Conservation (phyloP, 2,888 invertebrate species). For the Campoplex capitator region DNA sequence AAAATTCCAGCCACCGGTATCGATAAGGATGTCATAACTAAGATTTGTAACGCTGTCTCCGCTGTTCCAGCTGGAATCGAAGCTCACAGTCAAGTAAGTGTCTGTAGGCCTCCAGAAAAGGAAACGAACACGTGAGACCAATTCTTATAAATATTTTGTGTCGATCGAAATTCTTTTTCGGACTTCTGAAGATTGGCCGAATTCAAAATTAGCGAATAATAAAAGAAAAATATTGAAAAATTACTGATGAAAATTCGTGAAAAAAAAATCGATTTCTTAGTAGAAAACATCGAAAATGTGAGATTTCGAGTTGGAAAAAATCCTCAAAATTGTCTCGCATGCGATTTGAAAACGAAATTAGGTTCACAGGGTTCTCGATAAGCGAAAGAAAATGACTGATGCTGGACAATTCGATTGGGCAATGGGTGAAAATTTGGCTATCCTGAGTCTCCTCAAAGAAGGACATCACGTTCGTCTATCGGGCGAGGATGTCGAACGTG, state of each 20-base stretch:
- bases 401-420: slow-evolving; percentile 91
- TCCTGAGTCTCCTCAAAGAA: slow-evolving; percentile 91
- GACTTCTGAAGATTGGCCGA: too few relatives aligned
- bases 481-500: slow-evolving; percentile 93
- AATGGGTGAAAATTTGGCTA: slow-evolving; percentile 92
- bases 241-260: neutral
- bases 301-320: too few relatives aligned
- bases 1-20: slow-evolving; percentile 89
- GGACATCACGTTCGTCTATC: slow-evolving; percentile 90
- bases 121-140: too few relatives aligned
- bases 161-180: neutral
- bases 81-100: slow-evolving; percentile 87
- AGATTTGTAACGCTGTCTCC: slow-evolving; percentile 89
- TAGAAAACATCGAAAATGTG: too few relatives aligned
- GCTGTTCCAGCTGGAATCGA: slow-evolving; percentile 88
- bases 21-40: slow-evolving; percentile 87
- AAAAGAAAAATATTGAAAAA: neutral
- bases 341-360: slow-evolving; percentile 38
- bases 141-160: too few relatives aligned
- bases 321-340: too few relatives aligned
- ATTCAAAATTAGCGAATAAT: too few relatives aligned
- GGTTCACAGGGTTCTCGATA: slow-evolving; percentile 84
- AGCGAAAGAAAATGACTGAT: slow-evolving; percentile 86
- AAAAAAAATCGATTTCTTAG: too few relatives aligned
- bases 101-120: neutral